A percentile compares a stretch with the other conserved stretches of the same genome.
Conservation (phyloP, 2,888 invertebrate genomes). For the Drosophila neonasuta region DNA sequence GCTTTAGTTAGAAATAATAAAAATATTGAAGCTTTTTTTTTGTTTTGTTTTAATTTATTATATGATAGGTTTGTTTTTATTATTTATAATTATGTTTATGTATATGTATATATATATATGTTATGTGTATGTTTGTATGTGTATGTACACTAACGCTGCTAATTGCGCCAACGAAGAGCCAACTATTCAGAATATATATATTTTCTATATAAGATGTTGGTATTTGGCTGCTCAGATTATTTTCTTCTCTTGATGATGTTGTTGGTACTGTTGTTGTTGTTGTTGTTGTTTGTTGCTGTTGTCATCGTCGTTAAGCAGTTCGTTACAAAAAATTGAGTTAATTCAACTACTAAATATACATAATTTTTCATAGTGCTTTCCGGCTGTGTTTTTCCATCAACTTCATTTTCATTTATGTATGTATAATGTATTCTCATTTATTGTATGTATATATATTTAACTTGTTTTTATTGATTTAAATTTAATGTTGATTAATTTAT, state of each 20-base stretch:
- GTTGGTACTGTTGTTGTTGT: neutral
- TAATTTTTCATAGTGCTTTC: constrained; percentile 55
- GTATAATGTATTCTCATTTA: constrained; percentile 12
- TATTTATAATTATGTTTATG: constrained; percentile 44
- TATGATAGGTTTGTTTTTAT: constrained; percentile 40
- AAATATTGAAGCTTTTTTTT: constrained; percentile 72
- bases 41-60: constrained; percentile 54
- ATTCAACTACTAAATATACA: constrained; percentile 68
- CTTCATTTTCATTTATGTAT: constrained; percentile 13
- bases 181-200: constrained; percentile 49
- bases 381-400: constrained; percentile 37
- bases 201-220: constrained; percentile 53
- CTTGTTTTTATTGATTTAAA: constrained; percentile 55
- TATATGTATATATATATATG: constrained; percentile 31
- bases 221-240: constrained; percentile 43
- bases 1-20: constrained; percentile 75
- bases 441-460: constrained; percentile 18
- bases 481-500: constrained; percentile 67
- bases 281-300: constrained; percentile 1
- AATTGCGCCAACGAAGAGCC: constrained; percentile 30
- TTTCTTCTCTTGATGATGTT: neutral
- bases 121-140: constrained; percentile 34
- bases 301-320: constrained; percentile 33
- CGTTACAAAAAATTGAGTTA: constrained; percentile 63
- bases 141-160: constrained; percentile 58